Evolutionary conservation across 92 coral and sea anemone genomes (phyloP), one percentile per base, ranked within the genome.

Genomic region (Zoanthus solanderi): DNA sequence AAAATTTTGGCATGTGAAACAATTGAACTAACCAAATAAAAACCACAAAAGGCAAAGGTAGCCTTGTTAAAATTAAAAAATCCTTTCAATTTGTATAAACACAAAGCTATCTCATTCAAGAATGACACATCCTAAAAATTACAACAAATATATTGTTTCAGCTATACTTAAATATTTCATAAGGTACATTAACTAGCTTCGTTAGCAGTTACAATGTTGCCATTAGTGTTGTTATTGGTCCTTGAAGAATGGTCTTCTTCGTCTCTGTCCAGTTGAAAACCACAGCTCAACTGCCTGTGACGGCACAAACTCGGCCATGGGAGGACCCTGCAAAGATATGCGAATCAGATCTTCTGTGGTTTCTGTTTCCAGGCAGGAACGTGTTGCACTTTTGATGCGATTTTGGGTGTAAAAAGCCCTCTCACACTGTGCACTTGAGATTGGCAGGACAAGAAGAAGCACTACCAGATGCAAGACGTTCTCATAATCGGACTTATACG

Each of bases 11-110:
- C 75, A 71, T 29, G 45, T 71, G 75, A 71, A 71, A 71, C 86
- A 81, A 81, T 54, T 61, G 85, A 80, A 80, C 85, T 80, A 84
- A 71, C 88, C 88, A 84, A 76, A 72, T 84, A 84, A 84, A 72
- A 84, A 84, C 72, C 57, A 84, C 71, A 84, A 17, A 84, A 84
- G 81, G 82, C 88, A 72, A 84, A 84, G 88, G 63, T 78, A 71
- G 81, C 76, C 88, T 84, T 23, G 79, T 78, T 84, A 73, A 31
- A 84, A 84, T 68, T 84, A 57, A 57, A 57, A 73, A 74, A 56
- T 85, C 80, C 88, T 85, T 85, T 85, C 83, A 85, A 74, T 74
- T 72, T 85, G 72, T 73, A 56, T 54, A 74, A 74, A 85, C 88
- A 85, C 29, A 74, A 85, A 85, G 83, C 88, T 85, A 85, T 56